Base-by-base conservation (phyloP, 2,113 vertebrate species). In the Haemorhous mexicanus region DNA sequence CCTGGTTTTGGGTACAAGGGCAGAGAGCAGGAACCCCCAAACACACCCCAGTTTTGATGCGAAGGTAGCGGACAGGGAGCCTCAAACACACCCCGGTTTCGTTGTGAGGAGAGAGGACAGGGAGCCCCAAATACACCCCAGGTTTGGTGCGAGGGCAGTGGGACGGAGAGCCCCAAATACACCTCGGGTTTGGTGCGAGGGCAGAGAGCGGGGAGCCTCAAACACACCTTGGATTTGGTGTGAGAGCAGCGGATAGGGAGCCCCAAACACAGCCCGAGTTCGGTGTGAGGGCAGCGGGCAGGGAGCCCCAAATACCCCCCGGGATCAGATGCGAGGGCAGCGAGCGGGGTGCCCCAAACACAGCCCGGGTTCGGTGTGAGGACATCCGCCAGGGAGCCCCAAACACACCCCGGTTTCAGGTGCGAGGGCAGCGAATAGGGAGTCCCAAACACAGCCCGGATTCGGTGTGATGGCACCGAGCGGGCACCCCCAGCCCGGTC, bases 341-440 rank as follows among this genome's bases (percentile, higher is more conserved):
- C 2, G 4, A 2, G 10, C 39, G 10, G 39, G 4, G 16, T 21
- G 1, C 11, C 18, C 15, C 20, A 15, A 4, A 13, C 21, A 6
- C 18, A 43, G 1, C 46, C 14, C 15, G 4, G 1, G 4, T 3
- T 35, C 5, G 3, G 23, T 4, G 13, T 0, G 22, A n/a, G 8
- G 13, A 19, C 30, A 41, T 28, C n/a, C 5, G 2, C 1, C 21
- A 18, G 7, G 2, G 13, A 35, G 3, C 55, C 33, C 16, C 14
- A 35, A 35, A 21, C 39, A 9, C 41, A 1, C 2, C 26, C 41
- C 24, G 19, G 4, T 3, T 22, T 18, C 3, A 13, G 43, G 27
- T 30, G 27, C 2, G 37, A 10, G 6, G 17, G 28, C 35, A 41
- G 46, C 46, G 46, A 41, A 41, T 13, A 23, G 46, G 22, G 11